These are phyloP conservation scores for Anthoscopus minutus DNA, from an alignment of 2,113 vertebrate genomes.

Conservation along the genomic window DNA sequence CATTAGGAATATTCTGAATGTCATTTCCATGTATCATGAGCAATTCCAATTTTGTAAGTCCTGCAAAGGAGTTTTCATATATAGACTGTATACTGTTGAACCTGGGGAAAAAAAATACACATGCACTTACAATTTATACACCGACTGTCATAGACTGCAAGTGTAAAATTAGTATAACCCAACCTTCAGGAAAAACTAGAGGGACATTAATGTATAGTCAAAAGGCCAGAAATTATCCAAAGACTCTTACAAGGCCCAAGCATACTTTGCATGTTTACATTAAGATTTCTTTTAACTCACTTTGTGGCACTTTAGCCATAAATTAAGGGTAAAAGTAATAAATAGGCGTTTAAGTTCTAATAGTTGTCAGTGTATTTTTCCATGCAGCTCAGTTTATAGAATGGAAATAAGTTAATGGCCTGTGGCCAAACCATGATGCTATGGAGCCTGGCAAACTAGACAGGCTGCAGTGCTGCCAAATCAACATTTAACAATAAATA, in stretches of 20 bases:
- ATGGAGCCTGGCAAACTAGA: slow-evolving; percentile 19
- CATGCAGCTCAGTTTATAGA: not conserved
- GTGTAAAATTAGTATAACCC: not conserved
- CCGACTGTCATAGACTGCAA: not conserved
- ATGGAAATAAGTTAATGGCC: not conserved
- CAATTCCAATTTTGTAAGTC: slow-evolving; percentile 81
- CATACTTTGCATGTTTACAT: not conserved
- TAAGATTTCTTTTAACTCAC: not conserved
- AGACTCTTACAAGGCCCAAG: not conserved
- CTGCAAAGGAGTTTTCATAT: slow-evolving; percentile 74
- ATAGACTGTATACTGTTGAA: slow-evolving; percentile 87
- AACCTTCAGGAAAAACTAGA: not conserved
- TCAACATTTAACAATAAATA: slow-evolving; percentile 2
- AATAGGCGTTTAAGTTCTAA: not conserved
- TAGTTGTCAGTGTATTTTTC: not conserved
- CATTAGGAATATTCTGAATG: slow-evolving; percentile 78
- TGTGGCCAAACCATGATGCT: not conserved
- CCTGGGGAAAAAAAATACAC: slow-evolving; percentile 56
- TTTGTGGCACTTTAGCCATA: not conserved
- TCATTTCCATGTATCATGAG: slow-evolving; percentile 92
- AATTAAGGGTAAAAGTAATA: not conserved
- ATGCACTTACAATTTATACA: not conserved
- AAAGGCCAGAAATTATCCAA: not conserved
- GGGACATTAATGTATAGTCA: not conserved
- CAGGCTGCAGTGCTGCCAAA: not conserved